Evolutionary conservation across 1,140 invertebrate species (phyloP).

Genomic region (Mycetomoellerius zeteki): DNA sequence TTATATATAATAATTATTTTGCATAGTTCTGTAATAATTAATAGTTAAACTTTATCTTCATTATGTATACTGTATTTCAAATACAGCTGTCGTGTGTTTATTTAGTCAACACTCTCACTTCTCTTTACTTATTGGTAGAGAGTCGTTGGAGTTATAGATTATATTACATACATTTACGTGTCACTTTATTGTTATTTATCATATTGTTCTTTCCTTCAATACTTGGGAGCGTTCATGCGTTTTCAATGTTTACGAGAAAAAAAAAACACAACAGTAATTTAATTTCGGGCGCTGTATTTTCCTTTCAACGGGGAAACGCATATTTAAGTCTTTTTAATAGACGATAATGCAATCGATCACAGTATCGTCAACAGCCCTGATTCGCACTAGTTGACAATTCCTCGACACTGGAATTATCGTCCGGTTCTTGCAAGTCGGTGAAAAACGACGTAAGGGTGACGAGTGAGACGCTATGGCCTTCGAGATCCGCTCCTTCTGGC

Average conservation of each 20-base stretch:
- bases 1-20: constrained; percentile 83
- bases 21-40: constrained; percentile 80
- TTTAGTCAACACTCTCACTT: constrained; percentile 59
- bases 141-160: constrained; percentile 75
- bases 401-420: constrained; percentile 84
- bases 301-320: constrained; percentile 69
- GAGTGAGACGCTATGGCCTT: constrained; percentile 88
- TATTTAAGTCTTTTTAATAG: constrained; percentile 72
- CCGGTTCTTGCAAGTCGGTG: constrained; percentile 87
- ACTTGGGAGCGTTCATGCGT: constrained; percentile 41
- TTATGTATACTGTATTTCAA: constrained; percentile 82
- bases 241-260: constrained; percentile 62
- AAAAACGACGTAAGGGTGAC: constrained; percentile 89
- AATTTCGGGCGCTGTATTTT: constrained; percentile 70
- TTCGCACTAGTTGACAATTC: constrained; percentile 75
- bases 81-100: constrained; percentile 53
- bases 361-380: constrained; percentile 76
- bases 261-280: constrained; percentile 79
- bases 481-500: constrained; percentile 83
- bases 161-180: constrained; percentile 79
- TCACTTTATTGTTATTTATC: constrained; percentile 69
- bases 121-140: constrained; percentile 33
- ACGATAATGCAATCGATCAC: constrained; percentile 72
- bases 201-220: constrained; percentile 63
- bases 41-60: constrained; percentile 82